Evolutionary conservation across 2,888 invertebrate genomes (phyloP).

Genomic region (Formica aserva): DNA sequence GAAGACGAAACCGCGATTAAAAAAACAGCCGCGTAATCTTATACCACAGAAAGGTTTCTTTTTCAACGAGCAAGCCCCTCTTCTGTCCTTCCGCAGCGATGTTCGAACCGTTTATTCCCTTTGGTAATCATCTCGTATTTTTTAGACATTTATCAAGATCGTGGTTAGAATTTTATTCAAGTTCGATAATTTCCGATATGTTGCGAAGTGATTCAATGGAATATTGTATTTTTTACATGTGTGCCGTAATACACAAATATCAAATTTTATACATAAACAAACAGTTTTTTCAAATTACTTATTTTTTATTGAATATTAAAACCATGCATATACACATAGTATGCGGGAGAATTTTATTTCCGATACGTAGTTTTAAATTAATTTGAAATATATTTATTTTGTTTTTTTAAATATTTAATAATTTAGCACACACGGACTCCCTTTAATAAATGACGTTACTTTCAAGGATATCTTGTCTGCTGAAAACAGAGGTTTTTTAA

Average conservation of each 20-base stretch:
- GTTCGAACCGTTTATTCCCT: not conserved
- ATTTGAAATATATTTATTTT: not conserved
- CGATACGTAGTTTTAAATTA: not conserved
- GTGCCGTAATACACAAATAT: not conserved
- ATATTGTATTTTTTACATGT: not conserved
- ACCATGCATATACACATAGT: not conserved
- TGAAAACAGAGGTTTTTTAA: not conserved
- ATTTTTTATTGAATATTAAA: not conserved
- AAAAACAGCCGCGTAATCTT: conserved; percentile 11
- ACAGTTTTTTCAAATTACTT: not conserved
- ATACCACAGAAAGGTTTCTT: not conserved
- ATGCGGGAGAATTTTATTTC: not conserved
- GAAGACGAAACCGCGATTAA: conserved; percentile 57
- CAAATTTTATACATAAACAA: not conserved
- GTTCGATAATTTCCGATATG: not conserved
- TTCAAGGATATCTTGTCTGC: conserved; percentile 3
- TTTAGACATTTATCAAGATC: not conserved
- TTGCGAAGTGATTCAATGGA: not conserved
- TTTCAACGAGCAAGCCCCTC: not conserved
- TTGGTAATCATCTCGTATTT: not conserved
- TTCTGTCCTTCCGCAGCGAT: not conserved
- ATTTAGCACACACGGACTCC: not conserved
- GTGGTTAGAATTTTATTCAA: not conserved
- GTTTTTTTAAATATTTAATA: not conserved
- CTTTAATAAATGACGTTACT: not conserved